Base-by-base conservation (phyloP, 2,888 invertebrate species). In the Agrochola lota region DNA sequence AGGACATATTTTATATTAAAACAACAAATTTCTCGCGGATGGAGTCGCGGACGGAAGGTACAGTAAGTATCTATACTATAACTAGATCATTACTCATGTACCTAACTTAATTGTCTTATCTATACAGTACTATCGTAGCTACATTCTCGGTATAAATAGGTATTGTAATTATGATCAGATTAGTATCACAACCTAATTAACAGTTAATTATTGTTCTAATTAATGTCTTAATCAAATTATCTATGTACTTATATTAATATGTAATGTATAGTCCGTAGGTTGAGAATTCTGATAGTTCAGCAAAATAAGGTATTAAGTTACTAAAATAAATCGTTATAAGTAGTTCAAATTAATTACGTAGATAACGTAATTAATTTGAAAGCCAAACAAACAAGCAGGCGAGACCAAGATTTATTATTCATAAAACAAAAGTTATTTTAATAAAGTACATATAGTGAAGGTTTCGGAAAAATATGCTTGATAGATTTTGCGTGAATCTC, bases 161-260 rank as follows among this genome's bases (percentile, higher is more conserved):
- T 52, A 49, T 49, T 20, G 8, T 43, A 74, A 57, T 72, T 74
- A 57, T 64, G 12, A 35, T 9, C 17, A 40, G 64, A 76, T 49
- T 66, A 17, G 23, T 49, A 66, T 77, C 76, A 77, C 23, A 76
- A 77, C 9, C 23, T 57, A 76, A 77, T 77, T 77, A 66, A 76
- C 76, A 64, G 66, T 77, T 64, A 77, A 76, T 77, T 64, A 76
- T 35, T 17, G 35, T 63, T 43, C 30, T 76, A 75, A 76, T 75
- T 63, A 43, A 76, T 15, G 62, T 77, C 26, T 35, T 77, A 26
- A 57, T 57, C 52, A 49, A 43, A 63, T 63, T 30, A 75, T 49
- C 17, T 30, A 11, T 67, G 26, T 46, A 46, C 0, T 40, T 9
- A 40, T 40, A 40, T 59, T 59, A 55, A n/a, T 23, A 43, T 23